These are phyloP conservation scores for Apolygus lucorum DNA, from an alignment of 1,140 invertebrate genomes.

Conservation along the genomic window DNA sequence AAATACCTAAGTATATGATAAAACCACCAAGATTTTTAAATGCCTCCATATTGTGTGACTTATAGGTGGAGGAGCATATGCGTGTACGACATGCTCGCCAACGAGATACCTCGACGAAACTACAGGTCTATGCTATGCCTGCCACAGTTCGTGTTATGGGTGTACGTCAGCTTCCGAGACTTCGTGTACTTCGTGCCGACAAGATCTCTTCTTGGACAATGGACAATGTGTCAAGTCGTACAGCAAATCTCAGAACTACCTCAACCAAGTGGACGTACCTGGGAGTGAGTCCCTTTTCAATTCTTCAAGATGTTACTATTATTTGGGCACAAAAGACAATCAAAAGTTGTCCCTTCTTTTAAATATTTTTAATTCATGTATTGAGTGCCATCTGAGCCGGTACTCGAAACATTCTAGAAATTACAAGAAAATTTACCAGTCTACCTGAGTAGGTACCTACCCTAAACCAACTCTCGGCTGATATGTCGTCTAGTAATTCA, in stretches of 20 bases:
- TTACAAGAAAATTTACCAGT: too few relatives aligned
- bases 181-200: slow-evolving; percentile 55
- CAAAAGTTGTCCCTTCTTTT: too few relatives aligned
- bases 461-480: too few relatives aligned
- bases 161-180: slow-evolving; percentile 61
- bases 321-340: too few relatives aligned
- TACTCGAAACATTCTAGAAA: too few relatives aligned
- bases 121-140: slow-evolving; percentile 56
- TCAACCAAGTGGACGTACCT: background rate
- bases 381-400: too few relatives aligned
- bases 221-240: slow-evolving; percentile 53
- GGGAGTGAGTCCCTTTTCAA: background rate
- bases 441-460: too few relatives aligned
- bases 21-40: too few relatives aligned
- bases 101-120: slow-evolving; percentile 60
- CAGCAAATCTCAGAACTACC: background rate
- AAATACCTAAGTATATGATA: too few relatives aligned
- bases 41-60: slow-evolving; percentile 17
- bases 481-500: too few relatives aligned
- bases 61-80: slow-evolving; percentile 56
- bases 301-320: too few relatives aligned
- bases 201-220: slow-evolving; percentile 56
- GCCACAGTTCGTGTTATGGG: slow-evolving; percentile 54
- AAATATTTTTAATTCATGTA: too few relatives aligned
- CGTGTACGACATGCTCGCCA: slow-evolving; percentile 60